Conservation (phyloP, 1,140 invertebrate species). For the Ceratina australensis region DNA sequence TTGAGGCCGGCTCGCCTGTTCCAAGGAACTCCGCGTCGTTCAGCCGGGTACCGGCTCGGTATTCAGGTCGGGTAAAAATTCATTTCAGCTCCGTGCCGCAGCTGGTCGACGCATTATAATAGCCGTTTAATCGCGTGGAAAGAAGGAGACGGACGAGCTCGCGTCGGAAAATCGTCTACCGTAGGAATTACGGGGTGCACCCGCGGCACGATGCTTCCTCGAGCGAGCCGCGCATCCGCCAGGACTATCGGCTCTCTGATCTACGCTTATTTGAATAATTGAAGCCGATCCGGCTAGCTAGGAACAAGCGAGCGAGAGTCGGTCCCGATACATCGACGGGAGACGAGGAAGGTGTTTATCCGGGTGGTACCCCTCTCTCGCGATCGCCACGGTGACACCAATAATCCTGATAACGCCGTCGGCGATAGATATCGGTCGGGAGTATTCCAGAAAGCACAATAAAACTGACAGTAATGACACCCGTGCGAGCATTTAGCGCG, state of each 20-base stretch:
- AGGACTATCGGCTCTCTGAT: slow-evolving; percentile 41
- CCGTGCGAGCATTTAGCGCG: slow-evolving; percentile 26
- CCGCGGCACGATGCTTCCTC: slow-evolving; percentile 17
- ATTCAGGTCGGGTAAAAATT: slow-evolving; percentile 14
- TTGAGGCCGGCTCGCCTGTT: not conserved
- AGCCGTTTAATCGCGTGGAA: not conserved
- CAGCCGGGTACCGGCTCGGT: not conserved
- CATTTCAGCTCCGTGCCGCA: slow-evolving; percentile 22
- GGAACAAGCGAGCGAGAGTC: not conserved
- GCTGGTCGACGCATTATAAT: not conserved
- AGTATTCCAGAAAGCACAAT: slow-evolving; percentile 35
- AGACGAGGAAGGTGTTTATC: not conserved
- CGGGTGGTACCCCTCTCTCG: slow-evolving; percentile 2
- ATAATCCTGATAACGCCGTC: slow-evolving; percentile 33
- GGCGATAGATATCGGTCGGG: not conserved
- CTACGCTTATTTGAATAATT: slow-evolving; percentile 58
- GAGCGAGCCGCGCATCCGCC: slow-evolving; percentile 16
- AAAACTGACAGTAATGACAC: slow-evolving; percentile 19
- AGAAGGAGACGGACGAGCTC: too few species aligned
- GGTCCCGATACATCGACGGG: too few species aligned
- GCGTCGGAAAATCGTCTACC: slow-evolving; percentile 24
- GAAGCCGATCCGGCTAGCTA: slow-evolving; percentile 13
- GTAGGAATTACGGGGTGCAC: slow-evolving; percentile 44
- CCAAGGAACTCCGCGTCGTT: slow-evolving; percentile 25
- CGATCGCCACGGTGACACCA: slow-evolving; percentile 17